Percentiles rank a stretch among this genome's conserved stretches.
Evolutionary conservation across 1,140 invertebrate species (phyloP).

Genomic region (Ips typographus): DNA sequence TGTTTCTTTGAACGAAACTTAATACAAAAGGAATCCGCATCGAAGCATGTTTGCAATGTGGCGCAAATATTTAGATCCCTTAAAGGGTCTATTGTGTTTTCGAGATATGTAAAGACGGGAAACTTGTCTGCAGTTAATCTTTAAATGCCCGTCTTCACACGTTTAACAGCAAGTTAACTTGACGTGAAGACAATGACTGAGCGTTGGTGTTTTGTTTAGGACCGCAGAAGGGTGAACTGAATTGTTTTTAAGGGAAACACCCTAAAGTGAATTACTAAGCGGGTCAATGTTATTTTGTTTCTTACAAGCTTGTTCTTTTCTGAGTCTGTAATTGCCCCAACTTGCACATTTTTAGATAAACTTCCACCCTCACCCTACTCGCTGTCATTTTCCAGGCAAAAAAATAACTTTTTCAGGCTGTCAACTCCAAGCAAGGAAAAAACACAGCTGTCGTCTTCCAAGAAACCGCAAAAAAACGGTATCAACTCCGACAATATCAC

Average conservation of each 20-base stretch:
- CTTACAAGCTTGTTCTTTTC: too few relatives aligned
- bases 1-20: background rate
- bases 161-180: slow-evolving; percentile 4
- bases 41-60: background rate
- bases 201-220: background rate
- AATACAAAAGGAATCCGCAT: background rate
- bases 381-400: background rate
- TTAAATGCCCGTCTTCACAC: background rate
- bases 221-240: background rate
- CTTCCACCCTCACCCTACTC: too few relatives aligned
- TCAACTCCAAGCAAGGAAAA: background rate
- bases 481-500: too few relatives aligned
- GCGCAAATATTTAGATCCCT: background rate
- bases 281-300: too few relatives aligned
- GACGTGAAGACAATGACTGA: slow-evolving; percentile 4
- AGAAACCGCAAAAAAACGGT: background rate
- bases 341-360: too few relatives aligned
- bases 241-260: too few relatives aligned
- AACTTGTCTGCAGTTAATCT: slow-evolving; percentile 7
- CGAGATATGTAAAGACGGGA: slow-evolving; percentile 3
- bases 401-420: background rate
- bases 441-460: background rate
- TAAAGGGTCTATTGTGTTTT: background rate
- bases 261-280: too few relatives aligned
- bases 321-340: too few relatives aligned